Base-by-base conservation (phyloP, 2,113 vertebrate species). In the Nannobrachium achirus region DNA sequence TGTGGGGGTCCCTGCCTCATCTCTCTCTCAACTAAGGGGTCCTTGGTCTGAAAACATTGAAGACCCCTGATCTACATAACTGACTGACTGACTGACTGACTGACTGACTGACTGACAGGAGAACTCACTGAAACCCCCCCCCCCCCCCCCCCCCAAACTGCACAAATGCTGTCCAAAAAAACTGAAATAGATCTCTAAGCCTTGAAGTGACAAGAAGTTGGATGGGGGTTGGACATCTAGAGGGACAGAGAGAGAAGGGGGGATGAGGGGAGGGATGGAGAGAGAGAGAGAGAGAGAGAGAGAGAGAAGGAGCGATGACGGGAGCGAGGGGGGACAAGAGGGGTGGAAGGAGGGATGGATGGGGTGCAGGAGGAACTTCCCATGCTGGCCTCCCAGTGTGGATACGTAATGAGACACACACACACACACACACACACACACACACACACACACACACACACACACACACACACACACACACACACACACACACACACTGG, bases 321-420 rank as follows among this genome's bases (percentile, higher is more conserved):
- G 7, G 8, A 6, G 38, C 1, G 73, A 45, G 61, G 65, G 10
- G 8, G 48, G 25, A 15, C 4, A 10, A 71, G 61, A 52, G 76
- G 72, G 68, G 76, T 40, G 3, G 38, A 39, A 39, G 76, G 85
- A 63, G 81, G 75, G 45, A 71, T n/a, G n/a, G n/a, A n/a, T 73
- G 65, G 50, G 66, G 74, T 63, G 89, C 90, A 88, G 89, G 89
- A 90, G 91, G 94, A 95, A 95, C 89, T 92, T 90, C 88, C 93
- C 89, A 92, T 93, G 93, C 88, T 92, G 93, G 92, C 90, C 93
- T 94, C 86, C 79, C 64, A 95, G 81, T 90, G 91, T 88, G 94
- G 93, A 84, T 93, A 89, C 86, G 91, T 94, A 93, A 94, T 82
- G 93, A 95, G 84, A 70, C 48, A 49, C 10, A n/a, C 48, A 49